A percentile compares a stretch with the other conserved stretches of the same genome.
phyloP scores from a whole-genome alignment of 2,113 vertebrate species.

The Paralichthys olivaceus region DNA sequence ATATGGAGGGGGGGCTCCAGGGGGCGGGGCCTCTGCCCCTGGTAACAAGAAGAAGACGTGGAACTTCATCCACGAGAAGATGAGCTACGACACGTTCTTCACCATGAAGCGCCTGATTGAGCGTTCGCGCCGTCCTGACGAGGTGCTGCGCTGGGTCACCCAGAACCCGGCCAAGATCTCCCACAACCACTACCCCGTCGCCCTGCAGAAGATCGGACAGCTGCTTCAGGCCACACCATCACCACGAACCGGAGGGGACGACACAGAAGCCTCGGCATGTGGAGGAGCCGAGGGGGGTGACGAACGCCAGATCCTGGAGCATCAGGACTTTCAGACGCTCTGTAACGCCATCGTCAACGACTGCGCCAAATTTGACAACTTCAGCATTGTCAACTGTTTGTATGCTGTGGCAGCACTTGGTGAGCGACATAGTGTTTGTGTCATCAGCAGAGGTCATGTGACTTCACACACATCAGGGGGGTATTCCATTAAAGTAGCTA shows the following conservation, averaged over 20 bases:
- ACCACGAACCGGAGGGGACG: neutral
- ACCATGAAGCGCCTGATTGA: conserved; percentile 93
- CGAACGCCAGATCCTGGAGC: conserved; percentile 81
- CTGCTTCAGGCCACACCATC: conserved; percentile 79
- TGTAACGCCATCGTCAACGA: conserved; percentile 88
- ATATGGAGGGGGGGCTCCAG: conserved; percentile 13
- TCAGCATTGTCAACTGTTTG: conserved; percentile 93
- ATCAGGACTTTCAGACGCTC: conserved; percentile 88
- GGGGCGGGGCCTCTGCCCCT: neutral
- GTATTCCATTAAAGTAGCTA: too few species aligned
- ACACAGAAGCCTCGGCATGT: accelerated
- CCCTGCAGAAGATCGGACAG: conserved; percentile 91
- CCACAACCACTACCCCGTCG: conserved; percentile 90
- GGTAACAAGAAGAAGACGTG: conserved; percentile 85
- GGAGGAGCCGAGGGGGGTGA: conserved; percentile 29
- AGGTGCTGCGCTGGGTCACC: conserved; percentile 93
- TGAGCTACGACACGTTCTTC: conserved; percentile 92
- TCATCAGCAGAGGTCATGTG: neutral
- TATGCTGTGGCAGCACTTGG: conserved; percentile 89
- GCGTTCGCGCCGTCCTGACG: conserved; percentile 87
- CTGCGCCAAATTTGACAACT: conserved; percentile 92
- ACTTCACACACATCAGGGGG: too few species aligned
- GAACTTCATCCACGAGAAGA: conserved; percentile 91
- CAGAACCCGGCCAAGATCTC: conserved; percentile 93
- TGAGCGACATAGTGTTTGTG: conserved; percentile 66